Conservation (phyloP, 2,888 invertebrate species). For the Muschampia plurimacula region DNA sequence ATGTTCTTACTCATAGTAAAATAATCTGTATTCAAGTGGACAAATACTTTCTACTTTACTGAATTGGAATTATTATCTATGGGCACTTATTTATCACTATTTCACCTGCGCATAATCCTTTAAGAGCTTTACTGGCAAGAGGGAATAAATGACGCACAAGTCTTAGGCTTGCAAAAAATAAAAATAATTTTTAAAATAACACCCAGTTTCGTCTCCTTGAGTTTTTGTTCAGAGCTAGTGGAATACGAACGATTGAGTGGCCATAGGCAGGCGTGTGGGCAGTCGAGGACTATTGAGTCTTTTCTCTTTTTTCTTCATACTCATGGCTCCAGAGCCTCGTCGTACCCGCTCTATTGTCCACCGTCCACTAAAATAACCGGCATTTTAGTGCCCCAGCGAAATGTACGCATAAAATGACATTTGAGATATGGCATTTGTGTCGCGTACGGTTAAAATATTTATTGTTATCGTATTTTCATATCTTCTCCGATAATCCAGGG, state of each 20-base stretch:
- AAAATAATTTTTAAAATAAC: slow-evolving; percentile 38
- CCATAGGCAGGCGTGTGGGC: slow-evolving; percentile 82
- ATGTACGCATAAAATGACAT: slow-evolving; percentile 67
- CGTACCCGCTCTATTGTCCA: slow-evolving; percentile 63
- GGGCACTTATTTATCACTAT: slow-evolving; percentile 30
- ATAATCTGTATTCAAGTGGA: not conserved
- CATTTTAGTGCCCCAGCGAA: slow-evolving; percentile 67
- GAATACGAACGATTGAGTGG: slow-evolving; percentile 80
- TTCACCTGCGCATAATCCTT: slow-evolving; percentile 35
- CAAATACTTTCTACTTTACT: slow-evolving; percentile 17
- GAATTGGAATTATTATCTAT: slow-evolving; percentile 23
- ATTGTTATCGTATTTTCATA: slow-evolving; percentile 47
- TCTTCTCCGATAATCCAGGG: slow-evolving; percentile 2
- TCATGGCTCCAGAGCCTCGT: slow-evolving; percentile 50
- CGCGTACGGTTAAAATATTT: slow-evolving; percentile 64
- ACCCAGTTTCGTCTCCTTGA: slow-evolving; percentile 53
- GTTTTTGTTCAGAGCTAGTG: slow-evolving; percentile 58
- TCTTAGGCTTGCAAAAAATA: slow-evolving; percentile 25
- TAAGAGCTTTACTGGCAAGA: slow-evolving; percentile 35
- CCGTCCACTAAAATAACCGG: slow-evolving; percentile 71
- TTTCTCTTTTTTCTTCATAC: slow-evolving; percentile 69
- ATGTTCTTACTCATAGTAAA: not conserved
- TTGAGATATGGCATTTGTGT: slow-evolving; percentile 59
- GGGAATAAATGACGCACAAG: slow-evolving; percentile 32
- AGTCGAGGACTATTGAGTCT: slow-evolving; percentile 77